A percentile compares a stretch with the other conserved stretches of the same genome.
Conservation (phyloP, 2,888 invertebrate genomes). For the Clanis bilineata region DNA sequence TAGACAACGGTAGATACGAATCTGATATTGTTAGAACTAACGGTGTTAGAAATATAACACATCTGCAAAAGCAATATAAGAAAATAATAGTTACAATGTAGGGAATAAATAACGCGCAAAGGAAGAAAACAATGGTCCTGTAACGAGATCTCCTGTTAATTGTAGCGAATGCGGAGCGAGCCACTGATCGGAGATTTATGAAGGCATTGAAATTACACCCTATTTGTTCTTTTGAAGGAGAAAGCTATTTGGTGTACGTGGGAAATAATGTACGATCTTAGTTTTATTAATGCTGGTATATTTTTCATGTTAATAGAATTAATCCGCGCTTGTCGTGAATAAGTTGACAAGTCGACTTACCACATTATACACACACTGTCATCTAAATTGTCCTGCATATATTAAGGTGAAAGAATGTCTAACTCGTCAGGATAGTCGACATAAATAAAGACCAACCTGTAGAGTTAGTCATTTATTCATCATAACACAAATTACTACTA, state of each 20-base stretch:
- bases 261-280: slow-evolving; percentile 26
- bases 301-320: neutral
- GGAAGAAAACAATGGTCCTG: slow-evolving; percentile 74
- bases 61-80: slow-evolving; percentile 56
- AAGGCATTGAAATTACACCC: slow-evolving; percentile 67
- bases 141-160: slow-evolving; percentile 77
- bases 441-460: too few species aligned
- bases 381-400: too few species aligned
- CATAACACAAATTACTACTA: too few species aligned
- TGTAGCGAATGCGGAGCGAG: slow-evolving; percentile 66
- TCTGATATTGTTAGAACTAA: slow-evolving; percentile 51
- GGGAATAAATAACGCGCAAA: slow-evolving; percentile 72
- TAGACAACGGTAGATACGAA: too few species aligned
- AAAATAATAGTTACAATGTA: slow-evolving; percentile 76
- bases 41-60: slow-evolving; percentile 61
- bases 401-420: too few species aligned
- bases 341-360: too few species aligned
- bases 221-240: slow-evolving; percentile 48
- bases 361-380: too few species aligned
- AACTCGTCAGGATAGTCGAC: too few species aligned
- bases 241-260: slow-evolving; percentile 30
- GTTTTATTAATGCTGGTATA: neutral
- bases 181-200: slow-evolving; percentile 68
- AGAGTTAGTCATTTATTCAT: too few species aligned
- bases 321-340: too few species aligned